phyloP scores from a whole-genome alignment of 2,888 invertebrate genomes.

The Apamea crenata region DNA sequence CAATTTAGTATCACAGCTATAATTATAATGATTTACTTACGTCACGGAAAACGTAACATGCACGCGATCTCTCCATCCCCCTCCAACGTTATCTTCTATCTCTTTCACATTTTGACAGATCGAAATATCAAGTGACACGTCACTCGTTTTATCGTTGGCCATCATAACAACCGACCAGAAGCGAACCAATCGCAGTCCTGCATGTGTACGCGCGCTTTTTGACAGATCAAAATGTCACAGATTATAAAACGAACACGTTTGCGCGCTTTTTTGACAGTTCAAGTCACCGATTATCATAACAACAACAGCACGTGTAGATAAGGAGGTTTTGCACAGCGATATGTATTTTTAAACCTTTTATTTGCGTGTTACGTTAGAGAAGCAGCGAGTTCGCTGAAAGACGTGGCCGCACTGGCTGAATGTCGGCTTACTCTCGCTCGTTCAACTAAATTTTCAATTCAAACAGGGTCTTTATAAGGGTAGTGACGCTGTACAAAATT shows the following conservation, averaged over 20 bases:
- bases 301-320: constrained; percentile 45
- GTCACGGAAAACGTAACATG: constrained; percentile 56
- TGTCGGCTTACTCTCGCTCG: constrained; percentile 84
- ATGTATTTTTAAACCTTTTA: constrained; percentile 64
- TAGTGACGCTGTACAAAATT: constrained; percentile 90
- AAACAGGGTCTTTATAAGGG: constrained; percentile 90
- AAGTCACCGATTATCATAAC: constrained; percentile 44
- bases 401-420: constrained; percentile 88
- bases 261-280: constrained; percentile 54
- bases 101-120: constrained; percentile 86
- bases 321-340: constrained; percentile 24
- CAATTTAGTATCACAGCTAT: constrained; percentile 40
- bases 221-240: constrained; percentile 62
- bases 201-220: constrained; percentile 63
- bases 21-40: constrained; percentile 68
- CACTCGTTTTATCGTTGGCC: constrained; percentile 68
- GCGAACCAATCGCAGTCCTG: constrained; percentile 56
- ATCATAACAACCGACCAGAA: constrained; percentile 63
- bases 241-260: constrained; percentile 45
- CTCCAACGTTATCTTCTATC: constrained; percentile 74
- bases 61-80: constrained; percentile 70
- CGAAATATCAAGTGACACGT: constrained; percentile 80
- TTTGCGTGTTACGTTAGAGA: constrained; percentile 73
- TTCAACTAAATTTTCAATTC: constrained; percentile 90
- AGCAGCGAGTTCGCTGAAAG: constrained; percentile 89